phyloP scores from a whole-genome alignment of 1,140 invertebrate genomes.

The Brachionus sp. region DNA sequence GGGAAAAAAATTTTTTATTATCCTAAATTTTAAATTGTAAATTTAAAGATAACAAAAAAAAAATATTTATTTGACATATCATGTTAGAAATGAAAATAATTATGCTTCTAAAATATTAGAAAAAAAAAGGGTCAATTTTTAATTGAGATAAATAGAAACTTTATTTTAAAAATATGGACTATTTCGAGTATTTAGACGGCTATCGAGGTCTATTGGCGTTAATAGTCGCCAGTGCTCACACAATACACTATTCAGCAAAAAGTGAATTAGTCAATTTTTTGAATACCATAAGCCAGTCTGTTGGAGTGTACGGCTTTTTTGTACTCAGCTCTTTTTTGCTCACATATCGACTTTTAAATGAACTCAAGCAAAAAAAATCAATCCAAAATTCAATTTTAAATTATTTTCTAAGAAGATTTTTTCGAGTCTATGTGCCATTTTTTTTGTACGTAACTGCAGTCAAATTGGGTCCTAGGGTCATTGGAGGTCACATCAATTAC shows the following conservation, averaged over 20 bases:
- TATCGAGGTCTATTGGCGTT: constrained; percentile 28
- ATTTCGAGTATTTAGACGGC: constrained; percentile 41
- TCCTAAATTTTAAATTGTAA: no score
- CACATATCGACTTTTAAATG: constrained; percentile 33
- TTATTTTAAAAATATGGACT: neutral
- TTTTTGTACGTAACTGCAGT: neutral
- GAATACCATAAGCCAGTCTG: neutral
- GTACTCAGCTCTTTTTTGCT: constrained; percentile 34
- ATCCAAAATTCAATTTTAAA: neutral
- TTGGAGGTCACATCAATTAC: constrained; percentile 27
- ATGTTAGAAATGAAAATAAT: no score
- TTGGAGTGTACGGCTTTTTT: constrained; percentile 37
- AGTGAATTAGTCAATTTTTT: constrained; percentile 7
- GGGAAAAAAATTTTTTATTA: no score
- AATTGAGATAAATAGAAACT: no score
- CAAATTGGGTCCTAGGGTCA: constrained; percentile 5
- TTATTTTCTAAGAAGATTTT: constrained; percentile 31
- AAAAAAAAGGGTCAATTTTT: no score
- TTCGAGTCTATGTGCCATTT: constrained; percentile 22
- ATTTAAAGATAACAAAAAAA: no score
- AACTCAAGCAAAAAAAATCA: neutral
- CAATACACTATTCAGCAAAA: neutral
- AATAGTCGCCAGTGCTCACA: neutral
- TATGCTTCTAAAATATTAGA: no score
- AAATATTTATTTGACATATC: no score